Evolutionary conservation across 2,888 invertebrate genomes (phyloP), one percentile per base, ranked within the genome.

Genomic region (Mycalesis mineus): DNA sequence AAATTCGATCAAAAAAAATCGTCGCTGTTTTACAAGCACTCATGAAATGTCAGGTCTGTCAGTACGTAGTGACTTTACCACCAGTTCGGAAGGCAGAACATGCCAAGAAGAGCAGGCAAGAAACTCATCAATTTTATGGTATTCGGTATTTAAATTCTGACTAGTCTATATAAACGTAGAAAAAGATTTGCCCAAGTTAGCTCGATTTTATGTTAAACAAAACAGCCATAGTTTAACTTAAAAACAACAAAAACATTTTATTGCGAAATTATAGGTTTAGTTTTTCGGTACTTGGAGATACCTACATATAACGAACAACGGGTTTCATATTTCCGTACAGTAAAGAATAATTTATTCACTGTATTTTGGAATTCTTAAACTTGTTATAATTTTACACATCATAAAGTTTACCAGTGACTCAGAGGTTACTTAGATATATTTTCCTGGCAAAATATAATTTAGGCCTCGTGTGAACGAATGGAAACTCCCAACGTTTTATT

Each of bases 301-400:
- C 33, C 7, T 15, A 52, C n/a, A n/a, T 49, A 51, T 49, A 36
- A 44, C 44, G 42, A 42, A 58, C 61, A 75, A 76, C 78, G 77
- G 77, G 65, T 65, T 72, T 62, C 70, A 69, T 64, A 70, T 75
- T 75, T 74, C 70, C 71, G 65, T 71, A 69, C 67, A 64, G 65
- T 58, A 66, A 61, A 61, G 55, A 36, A 53, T 52, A 56, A 53
- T 61, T 50, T 55, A 58, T 51, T 62, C 47, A 39, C 15, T 40
- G 53, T 49, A 57, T 63, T 55, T 51, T 40, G 45, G 7, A 53
- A 51, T 61, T 65, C 61, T 63, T 55, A 61, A 49, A 39, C 52
- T 58, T 55, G 54, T 47, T 45, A 56, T 31, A 13, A 45, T 41
- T 41, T 17, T 45, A 45, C 15, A 11, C 33, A 33, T 47, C 15